Evolutionary conservation across 2,888 invertebrate genomes (phyloP).

Genomic region (Drosophila maculinotata): DNA sequence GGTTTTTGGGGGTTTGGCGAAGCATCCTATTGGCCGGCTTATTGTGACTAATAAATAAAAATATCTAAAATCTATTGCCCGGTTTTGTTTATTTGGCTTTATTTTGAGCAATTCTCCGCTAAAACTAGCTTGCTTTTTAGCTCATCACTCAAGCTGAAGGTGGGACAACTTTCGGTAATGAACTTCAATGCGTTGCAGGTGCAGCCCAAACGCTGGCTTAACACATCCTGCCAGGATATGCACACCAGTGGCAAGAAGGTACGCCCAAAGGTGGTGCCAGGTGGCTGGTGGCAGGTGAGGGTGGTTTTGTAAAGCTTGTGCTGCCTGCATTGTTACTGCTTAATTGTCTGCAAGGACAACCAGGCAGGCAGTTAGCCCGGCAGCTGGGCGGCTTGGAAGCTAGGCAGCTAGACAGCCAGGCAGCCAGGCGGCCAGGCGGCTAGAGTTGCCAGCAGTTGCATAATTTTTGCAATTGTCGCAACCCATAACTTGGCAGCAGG

Average conservation of each 20-base stretch:
- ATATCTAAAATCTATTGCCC: no score
- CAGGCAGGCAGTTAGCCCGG: not conserved
- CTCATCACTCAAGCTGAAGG: not conserved
- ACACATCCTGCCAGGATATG: conserved; percentile 65
- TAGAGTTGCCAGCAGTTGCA: conserved; percentile 60
- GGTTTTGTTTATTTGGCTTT: no score
- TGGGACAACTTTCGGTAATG: no score
- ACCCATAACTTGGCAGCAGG: conserved; percentile 55
- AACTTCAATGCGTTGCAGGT: not conserved
- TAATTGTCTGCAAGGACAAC: conserved; percentile 74
- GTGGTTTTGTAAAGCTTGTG: conserved; percentile 55
- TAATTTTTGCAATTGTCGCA: conserved; percentile 67
- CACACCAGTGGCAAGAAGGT: conserved; percentile 39
- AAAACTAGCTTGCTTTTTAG: not conserved
- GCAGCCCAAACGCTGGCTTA: conserved; percentile 38
- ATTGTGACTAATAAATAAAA: no score
- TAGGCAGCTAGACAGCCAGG: conserved; percentile 25
- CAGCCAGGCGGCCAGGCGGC: conserved; percentile 13
- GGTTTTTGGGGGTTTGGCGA: no score
- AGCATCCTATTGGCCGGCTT: no score
- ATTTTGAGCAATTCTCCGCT: no score
- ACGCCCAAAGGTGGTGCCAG: conserved; percentile 4
- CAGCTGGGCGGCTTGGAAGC: no score
- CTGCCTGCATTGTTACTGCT: conserved; percentile 70
- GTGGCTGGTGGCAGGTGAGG: conserved; percentile 9